These are phyloP conservation scores for Zenarchopterus dispar DNA, from an alignment of 2,797 vertebrate species.

Conservation along the genomic window DNA sequence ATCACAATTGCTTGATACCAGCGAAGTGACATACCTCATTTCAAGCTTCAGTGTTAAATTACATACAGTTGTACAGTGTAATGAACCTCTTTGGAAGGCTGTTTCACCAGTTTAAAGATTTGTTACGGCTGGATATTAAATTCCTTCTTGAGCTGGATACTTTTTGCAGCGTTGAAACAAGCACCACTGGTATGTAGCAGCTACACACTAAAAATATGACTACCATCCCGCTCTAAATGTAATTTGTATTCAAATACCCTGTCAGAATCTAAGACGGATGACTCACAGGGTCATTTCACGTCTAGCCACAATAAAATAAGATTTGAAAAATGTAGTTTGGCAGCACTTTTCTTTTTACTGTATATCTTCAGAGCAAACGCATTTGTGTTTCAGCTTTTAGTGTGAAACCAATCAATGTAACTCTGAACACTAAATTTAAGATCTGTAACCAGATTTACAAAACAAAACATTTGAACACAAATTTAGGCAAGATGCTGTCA, in stretches of 20 bases:
- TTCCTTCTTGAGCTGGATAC: constrained; percentile 47
- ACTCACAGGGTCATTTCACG: constrained; percentile 32
- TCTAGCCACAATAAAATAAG: constrained; percentile 52
- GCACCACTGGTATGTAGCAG: constrained; percentile 65
- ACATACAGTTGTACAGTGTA: not conserved
- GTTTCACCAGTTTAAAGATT: constrained; percentile 27
- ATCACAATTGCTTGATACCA: not conserved
- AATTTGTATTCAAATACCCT: constrained; percentile 62
- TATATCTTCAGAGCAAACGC: constrained; percentile 23
- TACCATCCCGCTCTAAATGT: constrained; percentile 53
- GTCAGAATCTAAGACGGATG: constrained; percentile 60
- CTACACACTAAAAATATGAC: constrained; percentile 61
- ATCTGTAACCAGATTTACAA: not conserved
- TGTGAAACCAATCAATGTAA: constrained; percentile 14
- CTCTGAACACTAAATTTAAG: constrained; percentile 16
- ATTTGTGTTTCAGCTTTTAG: constrained; percentile 15
- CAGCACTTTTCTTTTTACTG: constrained; percentile 7
- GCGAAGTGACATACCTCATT: not conserved
- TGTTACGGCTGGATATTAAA: constrained; percentile 50
- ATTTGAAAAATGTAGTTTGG: constrained; percentile 49
- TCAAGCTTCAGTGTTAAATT: constrained; percentile 6
- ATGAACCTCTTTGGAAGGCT: not conserved
- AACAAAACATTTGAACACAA: constrained; percentile 24
- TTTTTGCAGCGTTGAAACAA: constrained; percentile 56
- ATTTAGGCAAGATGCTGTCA: constrained; percentile 8